phyloP scores from a whole-genome alignment of 2,797 vertebrate species.

The Gadopsis marmoratus region DNA sequence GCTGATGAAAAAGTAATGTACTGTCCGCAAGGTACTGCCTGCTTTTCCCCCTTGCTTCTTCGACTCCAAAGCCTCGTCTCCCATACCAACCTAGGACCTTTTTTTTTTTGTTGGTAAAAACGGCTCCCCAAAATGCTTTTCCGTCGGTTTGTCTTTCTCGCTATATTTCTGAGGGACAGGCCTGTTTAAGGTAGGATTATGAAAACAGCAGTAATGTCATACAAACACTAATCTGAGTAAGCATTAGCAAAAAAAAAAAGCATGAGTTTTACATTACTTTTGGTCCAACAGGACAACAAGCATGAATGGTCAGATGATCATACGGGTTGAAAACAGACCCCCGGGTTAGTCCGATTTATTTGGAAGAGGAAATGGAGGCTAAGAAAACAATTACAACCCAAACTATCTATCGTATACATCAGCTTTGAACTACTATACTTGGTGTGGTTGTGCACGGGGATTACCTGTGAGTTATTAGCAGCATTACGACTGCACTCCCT shows the following conservation, averaged over 20 bases:
- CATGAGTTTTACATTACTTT: too few relatives aligned
- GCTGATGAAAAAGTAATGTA: slow-evolving; percentile 90
- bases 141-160: slow-evolving; percentile 42
- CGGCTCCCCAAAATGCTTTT: slow-evolving; percentile 59
- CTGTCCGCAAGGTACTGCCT: slow-evolving; percentile 82
- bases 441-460: background rate
- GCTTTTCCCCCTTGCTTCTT: slow-evolving; percentile 66
- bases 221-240: slow-evolving; percentile 23
- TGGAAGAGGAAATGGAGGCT: background rate
- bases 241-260: background rate
- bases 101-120: slow-evolving; percentile 68
- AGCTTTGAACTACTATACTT: too few relatives aligned
- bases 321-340: background rate
- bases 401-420: background rate
- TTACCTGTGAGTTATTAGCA: background rate
- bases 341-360: background rate
- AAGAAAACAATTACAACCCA: background rate
- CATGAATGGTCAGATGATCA: background rate
- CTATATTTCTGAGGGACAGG: slow-evolving; percentile 33
- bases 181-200: slow-evolving; percentile 47
- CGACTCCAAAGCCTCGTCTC: slow-evolving; percentile 64
- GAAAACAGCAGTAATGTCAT: slow-evolving; percentile 16
- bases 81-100: slow-evolving; percentile 66
- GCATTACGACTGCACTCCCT: too few relatives aligned
- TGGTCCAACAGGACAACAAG: too few relatives aligned